phyloP scores from a whole-genome alignment of 2,797 vertebrate species.

The Urocyon cinereoargenteus region DNA sequence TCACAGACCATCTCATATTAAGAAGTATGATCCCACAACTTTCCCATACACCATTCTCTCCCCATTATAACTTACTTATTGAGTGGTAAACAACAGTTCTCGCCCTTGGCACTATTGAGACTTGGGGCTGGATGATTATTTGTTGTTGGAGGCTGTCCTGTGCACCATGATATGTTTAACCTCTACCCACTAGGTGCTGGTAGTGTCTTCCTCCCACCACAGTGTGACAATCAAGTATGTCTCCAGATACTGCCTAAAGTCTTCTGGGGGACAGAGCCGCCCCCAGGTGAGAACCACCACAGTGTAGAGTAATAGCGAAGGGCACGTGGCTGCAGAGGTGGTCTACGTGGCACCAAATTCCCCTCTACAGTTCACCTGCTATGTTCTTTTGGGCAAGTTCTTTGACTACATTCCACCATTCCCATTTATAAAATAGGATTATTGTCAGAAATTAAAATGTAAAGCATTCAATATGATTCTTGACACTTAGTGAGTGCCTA shows the following conservation, averaged over 20 bases:
- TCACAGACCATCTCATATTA: neutral
- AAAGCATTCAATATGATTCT: neutral
- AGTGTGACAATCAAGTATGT: neutral
- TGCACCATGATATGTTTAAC: accelerated
- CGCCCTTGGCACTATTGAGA: neutral
- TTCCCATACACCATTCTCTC: neutral
- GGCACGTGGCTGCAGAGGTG: accelerated
- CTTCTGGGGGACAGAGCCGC: neutral
- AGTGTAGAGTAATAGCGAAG: neutral
- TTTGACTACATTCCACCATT: neutral
- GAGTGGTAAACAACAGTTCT: neutral
- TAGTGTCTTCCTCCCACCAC: neutral
- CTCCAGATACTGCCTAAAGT: neutral
- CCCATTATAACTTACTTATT: neutral
- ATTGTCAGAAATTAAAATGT: neutral
- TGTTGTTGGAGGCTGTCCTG: neutral
- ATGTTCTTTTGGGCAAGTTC: neutral
- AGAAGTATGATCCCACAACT: neutral
- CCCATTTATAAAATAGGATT: neutral
- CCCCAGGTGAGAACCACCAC: neutral
- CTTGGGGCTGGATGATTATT: neutral
- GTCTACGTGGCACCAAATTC: neutral
- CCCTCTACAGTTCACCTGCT: neutral
- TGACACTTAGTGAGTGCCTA: neutral
- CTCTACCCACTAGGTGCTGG: neutral